Base-by-base conservation (phyloP, 2,113 vertebrate genomes). In the Mandrillus leucophaeus region DNA sequence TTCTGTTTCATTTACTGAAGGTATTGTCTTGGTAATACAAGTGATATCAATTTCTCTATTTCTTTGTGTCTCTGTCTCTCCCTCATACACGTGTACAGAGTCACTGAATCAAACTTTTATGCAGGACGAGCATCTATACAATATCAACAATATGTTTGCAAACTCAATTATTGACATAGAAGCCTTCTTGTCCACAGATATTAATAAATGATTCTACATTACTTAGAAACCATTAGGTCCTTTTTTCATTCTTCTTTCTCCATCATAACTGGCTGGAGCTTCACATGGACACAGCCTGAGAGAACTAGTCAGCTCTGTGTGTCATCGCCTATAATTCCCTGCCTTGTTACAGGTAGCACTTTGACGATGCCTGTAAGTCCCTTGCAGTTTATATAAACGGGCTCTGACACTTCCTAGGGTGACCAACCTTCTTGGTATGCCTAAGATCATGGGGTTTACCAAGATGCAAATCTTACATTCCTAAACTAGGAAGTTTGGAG, bases 301-400 rank as follows among this genome's bases (percentile, higher is more conserved):
- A 50, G 4, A 38, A 57, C 5, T 38, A 9, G 8, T 16, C 9
- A 14, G 40, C 4, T 8, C 5, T n/a, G 25, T 64, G 27, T 32
- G 27, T 64, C 61, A 64, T 64, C 30, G 45, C 38, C 17, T 80
- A 12, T 35, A 38, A 27, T 88, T 70, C 1, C n/a, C 75, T 59
- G 6, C 5, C 0, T 0, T 27, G 9, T 59, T 43, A 66, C 4
- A 38, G 18, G 13, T 25, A 78, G 30, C 0, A 25, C 17, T 35
- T 30, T 66, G 11, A 52, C 45, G 43, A 35, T 13, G 3, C 70
- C 27, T 64, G 4, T 88, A 68, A 40, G 45, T 43, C 7, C 8
- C 6, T 40, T 14, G 18, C 16, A 25, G 32, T 16, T 87, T 48
- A 23, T 50, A 14, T 13, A 38, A 50, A 50, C 38, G 11, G 43